Evolutionary conservation across 1,140 invertebrate species (phyloP).

Genomic region (Drosophila athabasca): DNA sequence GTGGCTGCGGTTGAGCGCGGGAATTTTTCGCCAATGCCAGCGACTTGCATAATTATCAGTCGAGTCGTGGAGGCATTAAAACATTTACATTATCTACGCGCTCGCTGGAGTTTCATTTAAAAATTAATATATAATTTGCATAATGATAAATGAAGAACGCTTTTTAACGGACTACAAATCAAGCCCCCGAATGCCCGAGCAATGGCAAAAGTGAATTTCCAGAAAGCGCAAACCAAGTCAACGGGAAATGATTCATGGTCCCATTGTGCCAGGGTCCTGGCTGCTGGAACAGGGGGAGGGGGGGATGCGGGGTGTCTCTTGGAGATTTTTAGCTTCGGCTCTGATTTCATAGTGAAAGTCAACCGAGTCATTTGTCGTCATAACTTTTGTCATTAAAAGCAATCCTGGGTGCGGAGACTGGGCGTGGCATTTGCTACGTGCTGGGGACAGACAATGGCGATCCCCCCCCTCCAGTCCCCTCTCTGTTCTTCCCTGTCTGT

Average conservation of each 20-base stretch:
- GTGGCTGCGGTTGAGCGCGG: constrained; percentile 15
- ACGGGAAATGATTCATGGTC: constrained; percentile 72
- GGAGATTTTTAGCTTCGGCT: constrained; percentile 19
- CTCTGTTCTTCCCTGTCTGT: constrained; percentile 23
- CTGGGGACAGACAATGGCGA: constrained; percentile 54
- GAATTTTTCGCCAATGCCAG: constrained; percentile 40
- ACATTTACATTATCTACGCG: constrained; percentile 51
- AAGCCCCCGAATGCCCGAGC: constrained; percentile 14
- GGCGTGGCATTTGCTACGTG: constrained; percentile 51
- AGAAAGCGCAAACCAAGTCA: constrained; percentile 44
- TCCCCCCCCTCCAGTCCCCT: neutral
- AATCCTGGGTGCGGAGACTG: constrained; percentile 20
- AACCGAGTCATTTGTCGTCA: constrained; percentile 78
- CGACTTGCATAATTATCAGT: constrained; percentile 53
- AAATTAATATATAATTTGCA: constrained; percentile 76
- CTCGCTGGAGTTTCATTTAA: constrained; percentile 13
- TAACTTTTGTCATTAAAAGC: constrained; percentile 78
- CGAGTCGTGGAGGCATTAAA: constrained; percentile 25
- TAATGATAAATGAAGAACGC: constrained; percentile 61
- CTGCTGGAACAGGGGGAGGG: too few species aligned
- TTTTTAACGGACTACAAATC: constrained; percentile 50
- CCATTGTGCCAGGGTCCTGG: constrained; percentile 29
- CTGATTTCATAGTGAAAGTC: constrained; percentile 77
- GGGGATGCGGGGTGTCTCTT: too few species aligned
- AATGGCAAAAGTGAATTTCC: constrained; percentile 53